These are phyloP conservation scores for Rotaria magnacalcarata DNA, from an alignment of 2,888 invertebrate species.

Conservation along the genomic window DNA sequence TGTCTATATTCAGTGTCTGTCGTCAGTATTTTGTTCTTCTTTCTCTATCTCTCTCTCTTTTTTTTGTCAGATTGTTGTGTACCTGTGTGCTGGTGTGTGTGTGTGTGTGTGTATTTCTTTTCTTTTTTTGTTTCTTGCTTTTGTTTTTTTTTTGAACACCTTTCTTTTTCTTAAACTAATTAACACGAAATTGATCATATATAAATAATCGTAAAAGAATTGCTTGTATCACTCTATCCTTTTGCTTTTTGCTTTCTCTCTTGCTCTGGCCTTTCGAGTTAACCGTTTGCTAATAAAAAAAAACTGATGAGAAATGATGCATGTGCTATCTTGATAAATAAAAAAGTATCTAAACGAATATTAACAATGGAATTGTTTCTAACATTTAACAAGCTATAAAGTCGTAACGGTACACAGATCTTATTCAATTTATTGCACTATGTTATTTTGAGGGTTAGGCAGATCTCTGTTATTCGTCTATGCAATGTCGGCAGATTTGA, in stretches of 20 bases:
- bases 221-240: conserved; percentile 1
- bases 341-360: background rate
- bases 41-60: background rate
- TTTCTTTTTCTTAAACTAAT: background rate
- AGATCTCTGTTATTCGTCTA: no score
- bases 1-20: conserved; percentile 12
- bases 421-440: no score
- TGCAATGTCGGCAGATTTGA: no score
- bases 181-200: conserved; percentile 17
- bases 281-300: conserved; percentile 26
- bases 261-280: conserved; percentile 8
- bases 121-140: background rate
- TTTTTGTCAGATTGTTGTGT: conserved; percentile 18
- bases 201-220: background rate
- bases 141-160: conserved; percentile 18
- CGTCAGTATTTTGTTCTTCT: background rate
- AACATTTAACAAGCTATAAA: no score
- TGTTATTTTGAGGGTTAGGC: no score
- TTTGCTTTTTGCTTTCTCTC: background rate
- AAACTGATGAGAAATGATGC: background rate
- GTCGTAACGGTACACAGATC: no score
- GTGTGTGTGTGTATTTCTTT: background rate
- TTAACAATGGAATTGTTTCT: no score
- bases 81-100: background rate
- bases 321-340: background rate